A percentile compares a stretch with the other conserved stretches of the same genome.
phyloP scores from a whole-genome alignment of 2,797 vertebrate genomes.

The Alectoris magna region DNA sequence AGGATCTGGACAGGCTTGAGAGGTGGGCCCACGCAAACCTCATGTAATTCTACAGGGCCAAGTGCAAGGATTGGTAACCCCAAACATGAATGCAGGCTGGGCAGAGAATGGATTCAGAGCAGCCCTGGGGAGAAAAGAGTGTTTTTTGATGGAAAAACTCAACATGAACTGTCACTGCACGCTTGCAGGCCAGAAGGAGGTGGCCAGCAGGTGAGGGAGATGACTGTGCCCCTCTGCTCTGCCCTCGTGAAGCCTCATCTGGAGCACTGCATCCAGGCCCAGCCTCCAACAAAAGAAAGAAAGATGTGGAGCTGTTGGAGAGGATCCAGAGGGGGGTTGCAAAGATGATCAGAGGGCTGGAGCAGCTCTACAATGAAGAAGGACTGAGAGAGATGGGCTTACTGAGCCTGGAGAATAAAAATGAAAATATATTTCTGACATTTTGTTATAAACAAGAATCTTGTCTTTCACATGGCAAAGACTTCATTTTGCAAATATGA shows the following conservation, averaged over 20 bases:
- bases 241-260: not conserved
- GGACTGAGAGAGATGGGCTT: not conserved
- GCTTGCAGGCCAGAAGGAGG: too few relatives aligned
- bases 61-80: too few relatives aligned
- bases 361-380: not conserved
- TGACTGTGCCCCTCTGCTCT: not conserved
- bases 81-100: too few relatives aligned
- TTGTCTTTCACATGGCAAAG: not conserved
- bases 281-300: not conserved
- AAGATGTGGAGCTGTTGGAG: not conserved
- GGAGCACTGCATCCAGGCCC: not conserved
- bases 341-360: not conserved
- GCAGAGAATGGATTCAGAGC: not conserved
- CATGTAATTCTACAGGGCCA: too few relatives aligned
- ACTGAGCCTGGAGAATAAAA: not conserved
- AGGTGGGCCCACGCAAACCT: too few relatives aligned
- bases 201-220: not conserved
- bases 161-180: not conserved
- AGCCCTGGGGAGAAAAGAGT: not conserved
- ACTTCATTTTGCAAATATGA: not conserved
- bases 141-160: not conserved
- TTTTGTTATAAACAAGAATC: not conserved
- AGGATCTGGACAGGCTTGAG: too few relatives aligned
- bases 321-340: too few relatives aligned
- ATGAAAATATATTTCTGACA: not conserved